Percentiles rank a stretch among this genome's conserved stretches.
Conservation (phyloP, 2,797 vertebrate genomes). For the Aplochiton taeniatus region DNA sequence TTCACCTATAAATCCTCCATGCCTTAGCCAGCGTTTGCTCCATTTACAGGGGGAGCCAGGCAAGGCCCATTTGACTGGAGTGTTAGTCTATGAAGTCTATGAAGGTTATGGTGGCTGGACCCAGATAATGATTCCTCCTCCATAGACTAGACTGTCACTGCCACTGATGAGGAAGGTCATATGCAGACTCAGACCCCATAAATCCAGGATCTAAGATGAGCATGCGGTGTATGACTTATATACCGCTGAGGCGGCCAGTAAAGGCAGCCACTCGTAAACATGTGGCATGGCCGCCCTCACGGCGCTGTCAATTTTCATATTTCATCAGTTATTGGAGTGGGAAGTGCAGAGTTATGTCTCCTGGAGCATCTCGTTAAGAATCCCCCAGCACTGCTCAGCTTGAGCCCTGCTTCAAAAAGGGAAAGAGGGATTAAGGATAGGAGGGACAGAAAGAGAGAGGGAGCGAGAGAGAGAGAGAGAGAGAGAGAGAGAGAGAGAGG, state of each 20-base stretch:
- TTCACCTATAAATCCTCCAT: neutral
- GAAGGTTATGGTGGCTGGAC: slow-evolving; percentile 62
- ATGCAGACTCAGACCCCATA: slow-evolving; percentile 72
- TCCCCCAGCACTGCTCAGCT: neutral
- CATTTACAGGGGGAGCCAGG: slow-evolving; percentile 26
- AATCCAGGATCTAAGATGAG: slow-evolving; percentile 72
- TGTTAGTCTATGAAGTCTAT: slow-evolving; percentile 70
- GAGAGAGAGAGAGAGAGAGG: no score
- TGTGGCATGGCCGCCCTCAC: slow-evolving; percentile 54
- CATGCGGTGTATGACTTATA: slow-evolving; percentile 70
- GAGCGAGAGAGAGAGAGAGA: no score
- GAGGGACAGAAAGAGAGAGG: no score
- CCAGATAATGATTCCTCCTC: slow-evolving; percentile 69
- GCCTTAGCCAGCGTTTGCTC: slow-evolving; percentile 19
- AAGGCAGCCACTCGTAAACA: slow-evolving; percentile 74
- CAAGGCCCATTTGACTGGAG: slow-evolving; percentile 56
- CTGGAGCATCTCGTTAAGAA: slow-evolving; percentile 56
- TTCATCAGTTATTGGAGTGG: slow-evolving; percentile 66
- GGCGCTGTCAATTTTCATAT: slow-evolving; percentile 77
- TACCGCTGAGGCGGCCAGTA: slow-evolving; percentile 69
- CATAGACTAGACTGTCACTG: slow-evolving; percentile 23
- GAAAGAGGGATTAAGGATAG: neutral
- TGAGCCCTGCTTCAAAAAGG: neutral
- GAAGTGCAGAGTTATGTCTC: slow-evolving; percentile 60
- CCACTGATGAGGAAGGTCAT: slow-evolving; percentile 58